These are phyloP conservation scores for Phataginus tetradactyla DNA, from an alignment of 2,797 vertebrate genomes.

Conservation along the genomic window DNA sequence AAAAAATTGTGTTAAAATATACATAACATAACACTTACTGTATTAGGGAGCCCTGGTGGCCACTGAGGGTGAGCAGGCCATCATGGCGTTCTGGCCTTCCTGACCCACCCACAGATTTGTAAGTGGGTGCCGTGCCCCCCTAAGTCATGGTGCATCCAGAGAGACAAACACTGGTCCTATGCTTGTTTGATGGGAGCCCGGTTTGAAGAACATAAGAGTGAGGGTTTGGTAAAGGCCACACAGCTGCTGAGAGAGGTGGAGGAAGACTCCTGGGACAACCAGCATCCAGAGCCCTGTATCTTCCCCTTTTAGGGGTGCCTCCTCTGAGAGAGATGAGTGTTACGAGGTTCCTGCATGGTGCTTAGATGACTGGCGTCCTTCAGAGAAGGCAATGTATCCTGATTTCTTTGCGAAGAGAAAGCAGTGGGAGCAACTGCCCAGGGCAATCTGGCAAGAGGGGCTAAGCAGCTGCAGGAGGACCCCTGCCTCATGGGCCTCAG, in stretches of 20 bases:
- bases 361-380: conserved; percentile 94
- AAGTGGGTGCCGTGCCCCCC: not conserved
- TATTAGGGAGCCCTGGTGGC: not conserved
- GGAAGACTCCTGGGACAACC: conserved; percentile 92
- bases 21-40: not conserved
- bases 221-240: conserved; percentile 93
- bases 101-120: not conserved
- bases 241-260: conserved; percentile 90
- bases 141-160: conserved; percentile 59
- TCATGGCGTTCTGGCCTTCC: not conserved
- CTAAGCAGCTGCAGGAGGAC: conserved; percentile 92
- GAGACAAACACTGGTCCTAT: conserved; percentile 93
- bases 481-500: conserved; percentile 84
- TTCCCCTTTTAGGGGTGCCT: conserved; percentile 93
- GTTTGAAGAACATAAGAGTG: conserved; percentile 91
- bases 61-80: not conserved
- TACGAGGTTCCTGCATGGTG: conserved; percentile 94
- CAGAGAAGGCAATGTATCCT: conserved; percentile 94
- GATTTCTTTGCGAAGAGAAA: conserved; percentile 96
- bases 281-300: conserved; percentile 93
- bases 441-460: conserved; percentile 92
- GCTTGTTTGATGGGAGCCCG: conserved; percentile 92
- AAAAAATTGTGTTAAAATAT: not conserved
- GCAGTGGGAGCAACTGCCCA: conserved; percentile 93
- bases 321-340: conserved; percentile 93